Conservation (phyloP, 2,888 invertebrate genomes). For the Onthophagus sagittarius region DNA sequence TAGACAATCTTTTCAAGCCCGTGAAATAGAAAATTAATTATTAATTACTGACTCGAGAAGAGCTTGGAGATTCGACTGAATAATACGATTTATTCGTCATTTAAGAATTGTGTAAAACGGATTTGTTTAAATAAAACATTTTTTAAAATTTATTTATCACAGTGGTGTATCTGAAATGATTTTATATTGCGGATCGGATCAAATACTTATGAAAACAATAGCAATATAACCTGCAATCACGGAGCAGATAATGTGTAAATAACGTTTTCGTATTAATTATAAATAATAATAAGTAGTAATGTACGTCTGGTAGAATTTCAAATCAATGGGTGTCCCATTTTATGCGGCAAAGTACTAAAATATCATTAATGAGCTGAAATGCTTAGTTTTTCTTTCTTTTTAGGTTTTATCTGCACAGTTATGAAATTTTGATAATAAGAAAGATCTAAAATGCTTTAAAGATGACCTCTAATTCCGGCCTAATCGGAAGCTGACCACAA, state of each 20-base stretch:
- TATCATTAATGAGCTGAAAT: no score
- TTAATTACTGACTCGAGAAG: neutral
- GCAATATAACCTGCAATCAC: neutral
- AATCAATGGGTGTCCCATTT: no score
- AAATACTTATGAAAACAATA: neutral
- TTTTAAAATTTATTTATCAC: neutral
- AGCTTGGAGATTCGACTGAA: neutral
- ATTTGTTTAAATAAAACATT: no score
- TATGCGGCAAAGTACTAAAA: no score
- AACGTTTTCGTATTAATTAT: neutral
- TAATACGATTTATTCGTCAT: neutral
- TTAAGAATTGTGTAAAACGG: neutral
- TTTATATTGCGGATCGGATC: neutral
- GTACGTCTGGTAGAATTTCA: no score
- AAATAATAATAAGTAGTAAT: no score
- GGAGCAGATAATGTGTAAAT: neutral
- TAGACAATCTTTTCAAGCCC: neutral
- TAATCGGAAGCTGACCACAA: no score
- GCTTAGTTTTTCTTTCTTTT: no score
- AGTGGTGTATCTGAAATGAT: neutral
- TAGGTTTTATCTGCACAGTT: no score
- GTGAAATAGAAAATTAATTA: neutral
- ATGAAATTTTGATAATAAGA: no score
- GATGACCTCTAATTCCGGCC: no score
- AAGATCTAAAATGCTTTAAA: no score